Evolutionary conservation across 2,888 invertebrate species (phyloP).

Genomic region (Conistra vaccinii): DNA sequence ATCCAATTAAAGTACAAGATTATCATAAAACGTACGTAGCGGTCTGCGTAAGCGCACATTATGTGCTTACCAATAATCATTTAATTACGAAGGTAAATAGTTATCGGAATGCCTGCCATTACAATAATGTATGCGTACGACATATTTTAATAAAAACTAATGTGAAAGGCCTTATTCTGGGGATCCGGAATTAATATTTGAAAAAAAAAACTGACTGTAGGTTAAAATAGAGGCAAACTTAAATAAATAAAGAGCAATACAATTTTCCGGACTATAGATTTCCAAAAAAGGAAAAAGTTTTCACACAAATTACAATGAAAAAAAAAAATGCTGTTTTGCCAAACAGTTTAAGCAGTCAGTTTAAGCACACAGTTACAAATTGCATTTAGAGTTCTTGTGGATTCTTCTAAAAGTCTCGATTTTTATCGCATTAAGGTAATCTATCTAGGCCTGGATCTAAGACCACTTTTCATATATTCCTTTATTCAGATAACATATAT

Average conservation of each 20-base stretch:
- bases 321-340: background rate
- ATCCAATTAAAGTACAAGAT: conserved; percentile 66
- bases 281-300: background rate
- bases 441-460: background rate
- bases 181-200: background rate
- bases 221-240: no score
- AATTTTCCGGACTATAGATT: no score
- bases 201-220: no score
- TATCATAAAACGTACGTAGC: conserved; percentile 67
- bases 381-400: background rate
- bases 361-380: background rate
- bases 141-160: conserved; percentile 70
- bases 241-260: background rate
- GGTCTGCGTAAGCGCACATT: conserved; percentile 67
- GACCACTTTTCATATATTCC: background rate
- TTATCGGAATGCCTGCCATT: conserved; percentile 72
- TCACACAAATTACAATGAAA: background rate
- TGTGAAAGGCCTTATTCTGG: conserved; percentile 68
- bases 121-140: conserved; percentile 75
- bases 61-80: conserved; percentile 79
- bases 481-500: background rate
- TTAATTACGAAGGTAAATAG: conserved; percentile 77
- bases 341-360: background rate
- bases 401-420: background rate
- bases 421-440: background rate